Conservation (phyloP, 2,888 invertebrate species). For the Crossocerus cetratus region DNA sequence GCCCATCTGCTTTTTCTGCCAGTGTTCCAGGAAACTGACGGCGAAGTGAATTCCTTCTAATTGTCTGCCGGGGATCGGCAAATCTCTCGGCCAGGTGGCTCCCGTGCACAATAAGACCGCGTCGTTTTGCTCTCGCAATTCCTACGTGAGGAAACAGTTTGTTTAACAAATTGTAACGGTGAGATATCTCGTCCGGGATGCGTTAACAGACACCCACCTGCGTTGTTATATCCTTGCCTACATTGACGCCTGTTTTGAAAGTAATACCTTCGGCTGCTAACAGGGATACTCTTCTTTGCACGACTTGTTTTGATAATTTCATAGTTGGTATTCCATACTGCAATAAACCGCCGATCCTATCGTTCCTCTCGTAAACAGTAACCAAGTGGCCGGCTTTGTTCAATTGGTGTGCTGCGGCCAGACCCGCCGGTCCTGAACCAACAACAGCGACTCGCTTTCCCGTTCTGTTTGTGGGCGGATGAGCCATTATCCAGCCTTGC, state of each 20-base stretch:
- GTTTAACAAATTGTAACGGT: not conserved
- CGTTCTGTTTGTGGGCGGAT: constrained; percentile 86
- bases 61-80: constrained; percentile 90
- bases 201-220: constrained; percentile 75
- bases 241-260: constrained; percentile 93
- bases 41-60: constrained; percentile 97
- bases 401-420: constrained; percentile 97
- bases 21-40: constrained; percentile 97
- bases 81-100: constrained; percentile 97
- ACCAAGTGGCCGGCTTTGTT: constrained; percentile 98
- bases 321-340: constrained; percentile 99
- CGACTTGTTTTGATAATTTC: constrained; percentile 97
- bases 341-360: constrained; percentile 94
- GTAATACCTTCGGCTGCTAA: constrained; percentile 92
- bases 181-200: too few species aligned
- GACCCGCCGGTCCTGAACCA: constrained; percentile 95
- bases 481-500: constrained; percentile 94
- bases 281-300: constrained; percentile 91
- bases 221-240: constrained; percentile 94
- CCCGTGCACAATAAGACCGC: constrained; percentile 95
- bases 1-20: constrained; percentile 96
- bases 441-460: constrained; percentile 92
- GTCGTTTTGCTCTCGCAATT: constrained; percentile 78
- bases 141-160: constrained; percentile 32
- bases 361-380: constrained; percentile 97